These are phyloP conservation scores for Rhinopomastus cyanomelas DNA, from an alignment of 2,113 vertebrate genomes.

Conservation along the genomic window DNA sequence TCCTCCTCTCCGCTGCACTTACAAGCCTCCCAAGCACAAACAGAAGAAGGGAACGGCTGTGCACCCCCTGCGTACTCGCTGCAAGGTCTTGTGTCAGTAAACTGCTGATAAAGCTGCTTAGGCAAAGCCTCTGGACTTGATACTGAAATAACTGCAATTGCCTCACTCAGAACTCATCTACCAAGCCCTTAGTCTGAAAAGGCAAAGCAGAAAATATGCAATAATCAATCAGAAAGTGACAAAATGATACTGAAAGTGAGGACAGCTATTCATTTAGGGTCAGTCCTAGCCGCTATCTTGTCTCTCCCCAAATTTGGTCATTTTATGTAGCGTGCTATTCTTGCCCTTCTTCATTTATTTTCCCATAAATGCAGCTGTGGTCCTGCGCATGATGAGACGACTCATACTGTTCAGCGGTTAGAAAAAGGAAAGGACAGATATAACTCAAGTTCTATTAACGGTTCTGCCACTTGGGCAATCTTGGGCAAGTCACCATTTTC, in stretches of 20 bases:
- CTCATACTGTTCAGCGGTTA: neutral
- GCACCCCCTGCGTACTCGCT: neutral
- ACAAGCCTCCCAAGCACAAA: neutral
- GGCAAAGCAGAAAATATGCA: constrained; percentile 17
- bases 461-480: constrained; percentile 36
- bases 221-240: constrained; percentile 30
- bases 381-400: neutral
- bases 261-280: constrained; percentile 8
- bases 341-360: constrained; percentile 33
- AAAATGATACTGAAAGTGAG: neutral
- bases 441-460: constrained; percentile 14
- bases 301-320: constrained; percentile 8
- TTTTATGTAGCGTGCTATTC: constrained; percentile 31
- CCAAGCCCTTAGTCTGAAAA: constrained; percentile 12
- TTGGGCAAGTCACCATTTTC: constrained; percentile 20
- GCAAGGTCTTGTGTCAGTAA: neutral
- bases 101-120: neutral
- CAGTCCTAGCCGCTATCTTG: neutral
- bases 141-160: neutral
- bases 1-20: neutral
- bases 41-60: neutral
- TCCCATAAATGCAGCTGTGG: constrained; percentile 33
- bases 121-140: neutral
- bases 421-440: constrained; percentile 40
- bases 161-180: neutral